Percentiles rank a stretch among this genome's conserved stretches.
Evolutionary conservation across 2,797 vertebrate genomes (phyloP).

Genomic region (Gymnothorax reevesii): DNA sequence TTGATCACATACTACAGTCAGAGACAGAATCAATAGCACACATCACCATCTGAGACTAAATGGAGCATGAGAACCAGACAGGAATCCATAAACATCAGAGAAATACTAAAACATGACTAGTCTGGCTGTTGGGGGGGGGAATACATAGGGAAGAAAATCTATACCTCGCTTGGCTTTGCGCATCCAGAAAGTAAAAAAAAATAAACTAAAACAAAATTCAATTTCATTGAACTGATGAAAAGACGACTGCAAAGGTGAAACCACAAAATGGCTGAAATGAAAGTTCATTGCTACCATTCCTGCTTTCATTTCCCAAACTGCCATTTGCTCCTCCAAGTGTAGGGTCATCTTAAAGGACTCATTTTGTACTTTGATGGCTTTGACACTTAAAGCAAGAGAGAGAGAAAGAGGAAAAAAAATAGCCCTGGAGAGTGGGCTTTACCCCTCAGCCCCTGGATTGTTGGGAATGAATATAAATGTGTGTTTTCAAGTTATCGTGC

Average conservation of each 20-base stretch:
- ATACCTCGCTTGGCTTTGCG: not conserved
- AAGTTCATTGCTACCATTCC: not conserved
- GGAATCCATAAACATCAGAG: slow-evolving; percentile 11
- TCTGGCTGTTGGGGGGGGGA: not conserved
- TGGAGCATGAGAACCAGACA: not conserved
- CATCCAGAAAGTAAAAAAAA: not conserved
- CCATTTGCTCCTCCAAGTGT: not conserved
- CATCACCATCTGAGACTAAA: slow-evolving; percentile 16
- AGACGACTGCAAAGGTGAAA: not conserved
- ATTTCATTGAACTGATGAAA: not conserved
- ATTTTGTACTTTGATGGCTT: too few relatives aligned
- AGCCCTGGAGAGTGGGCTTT: too few relatives aligned
- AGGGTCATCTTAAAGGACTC: too few relatives aligned
- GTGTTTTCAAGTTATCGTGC: too few relatives aligned
- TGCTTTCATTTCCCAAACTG: not conserved
- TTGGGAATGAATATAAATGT: too few relatives aligned
- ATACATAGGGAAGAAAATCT: not conserved
- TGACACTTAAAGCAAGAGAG: too few relatives aligned
- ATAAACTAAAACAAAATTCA: not conserved
- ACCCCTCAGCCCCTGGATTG: too few relatives aligned
- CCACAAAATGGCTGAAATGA: not conserved
- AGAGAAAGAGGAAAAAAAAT: too few relatives aligned
- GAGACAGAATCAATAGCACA: slow-evolving; percentile 32
- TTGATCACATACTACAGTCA: slow-evolving; percentile 32
- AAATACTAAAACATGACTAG: not conserved